phyloP scores from a whole-genome alignment of 2,888 invertebrate genomes.

The Amblyjoppa fuscipennis region DNA sequence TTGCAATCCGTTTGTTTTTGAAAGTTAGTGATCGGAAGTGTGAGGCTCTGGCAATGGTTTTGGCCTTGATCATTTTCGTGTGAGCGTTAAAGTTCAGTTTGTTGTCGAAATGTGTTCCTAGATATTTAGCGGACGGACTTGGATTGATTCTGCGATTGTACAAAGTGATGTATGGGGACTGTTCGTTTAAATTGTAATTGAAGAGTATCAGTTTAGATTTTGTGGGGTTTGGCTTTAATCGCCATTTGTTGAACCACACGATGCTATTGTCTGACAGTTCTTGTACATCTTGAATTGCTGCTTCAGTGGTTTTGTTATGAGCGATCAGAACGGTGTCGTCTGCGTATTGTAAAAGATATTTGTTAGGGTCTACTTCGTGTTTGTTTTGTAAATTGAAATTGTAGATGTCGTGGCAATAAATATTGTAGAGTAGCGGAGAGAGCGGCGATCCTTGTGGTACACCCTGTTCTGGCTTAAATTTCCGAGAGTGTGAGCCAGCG shows the following conservation, averaged over 20 bases:
- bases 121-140: not conserved
- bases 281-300: constrained; percentile 9
- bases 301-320: constrained; percentile 9
- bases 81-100: constrained; percentile 20
- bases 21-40: constrained; percentile 37
- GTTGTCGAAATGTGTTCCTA: not conserved
- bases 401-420: constrained; percentile 53
- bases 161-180: not conserved
- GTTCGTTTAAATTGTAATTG: not conserved
- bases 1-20: constrained; percentile 10
- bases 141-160: not conserved
- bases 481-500: not conserved
- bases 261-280: constrained; percentile 2
- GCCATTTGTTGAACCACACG: constrained; percentile 28
- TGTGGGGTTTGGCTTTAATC: constrained; percentile 27
- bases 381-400: constrained; percentile 18
- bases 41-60: not conserved
- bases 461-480: constrained; percentile 27
- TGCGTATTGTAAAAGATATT: constrained; percentile 43
- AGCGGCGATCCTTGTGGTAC: constrained; percentile 56
- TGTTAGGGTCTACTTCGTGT: not conserved
- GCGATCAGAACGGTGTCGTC: constrained; percentile 44
- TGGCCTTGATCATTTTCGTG: constrained; percentile 13
- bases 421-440: constrained; percentile 48
- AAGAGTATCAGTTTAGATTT: not conserved